Conservation (phyloP, 64 coral and sea anemone species). For the Cladopsammia gracilis region DNA sequence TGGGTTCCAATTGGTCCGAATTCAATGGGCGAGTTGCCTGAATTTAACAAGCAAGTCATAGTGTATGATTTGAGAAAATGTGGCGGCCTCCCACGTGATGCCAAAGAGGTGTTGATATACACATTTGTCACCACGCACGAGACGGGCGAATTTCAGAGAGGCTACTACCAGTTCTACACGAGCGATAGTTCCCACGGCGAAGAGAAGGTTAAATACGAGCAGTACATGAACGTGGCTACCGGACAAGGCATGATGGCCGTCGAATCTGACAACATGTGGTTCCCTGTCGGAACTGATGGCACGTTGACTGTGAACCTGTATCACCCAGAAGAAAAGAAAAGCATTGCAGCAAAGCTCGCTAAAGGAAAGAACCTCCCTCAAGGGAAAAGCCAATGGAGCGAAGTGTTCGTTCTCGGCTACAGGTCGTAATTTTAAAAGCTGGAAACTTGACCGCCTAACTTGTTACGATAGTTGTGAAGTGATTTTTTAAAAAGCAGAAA, state of each 20-base stretch:
- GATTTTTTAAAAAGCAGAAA: too few species aligned
- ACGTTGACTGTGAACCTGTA: not conserved
- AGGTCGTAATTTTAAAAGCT: too few species aligned
- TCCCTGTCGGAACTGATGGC: not conserved
- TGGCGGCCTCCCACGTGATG: not conserved
- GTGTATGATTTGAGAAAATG: not conserved
- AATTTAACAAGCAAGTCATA: not conserved
- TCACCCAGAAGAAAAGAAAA: not conserved
- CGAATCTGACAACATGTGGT: not conserved
- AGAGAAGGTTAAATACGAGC: too few species aligned
- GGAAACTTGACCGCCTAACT: too few species aligned
- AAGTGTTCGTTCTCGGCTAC: too few species aligned
- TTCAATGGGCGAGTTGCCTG: not conserved
- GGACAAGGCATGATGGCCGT: not conserved
- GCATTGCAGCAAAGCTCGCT: not conserved
- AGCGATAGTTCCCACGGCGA: not conserved
- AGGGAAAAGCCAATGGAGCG: too few species aligned
- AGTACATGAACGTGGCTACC: constrained; percentile 9
- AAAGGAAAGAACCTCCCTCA: too few species aligned
- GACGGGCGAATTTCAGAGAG: not conserved
- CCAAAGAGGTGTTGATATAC: not conserved
- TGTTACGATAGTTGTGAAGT: too few species aligned
- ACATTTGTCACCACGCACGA: not conserved
- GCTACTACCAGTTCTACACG: not conserved
- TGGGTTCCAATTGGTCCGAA: too few species aligned